Conservation (phyloP, 2,797 vertebrate species). For the Spatula clypeata region DNA sequence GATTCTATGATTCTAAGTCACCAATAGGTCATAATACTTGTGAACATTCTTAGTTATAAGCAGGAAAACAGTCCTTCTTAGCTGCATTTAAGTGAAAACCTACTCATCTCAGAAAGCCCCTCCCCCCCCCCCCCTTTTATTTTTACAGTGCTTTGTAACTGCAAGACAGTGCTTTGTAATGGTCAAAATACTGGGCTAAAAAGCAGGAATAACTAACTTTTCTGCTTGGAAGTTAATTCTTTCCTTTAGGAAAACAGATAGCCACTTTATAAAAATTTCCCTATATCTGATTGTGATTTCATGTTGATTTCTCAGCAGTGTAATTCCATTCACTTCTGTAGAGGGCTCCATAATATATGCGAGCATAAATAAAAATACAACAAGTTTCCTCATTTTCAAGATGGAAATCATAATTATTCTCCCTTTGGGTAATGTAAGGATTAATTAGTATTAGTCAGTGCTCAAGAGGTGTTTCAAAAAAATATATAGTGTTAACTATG, state of each 20-base stretch:
- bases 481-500: neutral
- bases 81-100: neutral
- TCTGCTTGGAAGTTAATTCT: neutral
- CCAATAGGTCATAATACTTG: neutral
- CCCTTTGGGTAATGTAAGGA: slow-evolving; percentile 31
- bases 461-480: slow-evolving; percentile 10
- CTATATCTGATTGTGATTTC: slow-evolving; percentile 6
- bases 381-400: slow-evolving; percentile 49
- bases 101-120: fast-evolving
- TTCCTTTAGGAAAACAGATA: slow-evolving; percentile 15
- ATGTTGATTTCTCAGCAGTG: slow-evolving; percentile 45
- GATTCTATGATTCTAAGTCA: too few species aligned
- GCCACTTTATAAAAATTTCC: neutral
- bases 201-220: neutral
- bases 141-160: neutral
- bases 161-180: neutral
- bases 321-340: slow-evolving; percentile 17
- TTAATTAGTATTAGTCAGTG: slow-evolving; percentile 54
- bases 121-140: neutral
- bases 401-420: slow-evolving; percentile 35
- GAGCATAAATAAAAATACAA: slow-evolving; percentile 55
- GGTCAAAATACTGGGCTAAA: neutral
- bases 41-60: neutral
- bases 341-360: slow-evolving; percentile 37
- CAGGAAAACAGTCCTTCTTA: neutral